phyloP scores from a whole-genome alignment of 2,797 vertebrate genomes.

The Sciurus vulgaris region DNA sequence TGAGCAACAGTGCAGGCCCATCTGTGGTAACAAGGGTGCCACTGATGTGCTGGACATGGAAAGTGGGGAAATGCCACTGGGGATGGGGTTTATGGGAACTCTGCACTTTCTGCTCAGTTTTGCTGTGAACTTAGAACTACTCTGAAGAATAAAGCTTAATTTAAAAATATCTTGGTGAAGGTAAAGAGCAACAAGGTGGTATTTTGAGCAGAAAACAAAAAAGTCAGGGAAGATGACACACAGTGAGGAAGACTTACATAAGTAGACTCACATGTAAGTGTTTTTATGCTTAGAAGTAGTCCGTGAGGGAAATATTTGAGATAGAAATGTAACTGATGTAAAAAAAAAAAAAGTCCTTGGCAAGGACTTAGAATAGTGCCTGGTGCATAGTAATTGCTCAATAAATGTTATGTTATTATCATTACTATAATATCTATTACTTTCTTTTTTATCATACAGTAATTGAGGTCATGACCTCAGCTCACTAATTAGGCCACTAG shows the following conservation, averaged over 20 bases:
- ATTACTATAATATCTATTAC: slow-evolving; percentile 5
- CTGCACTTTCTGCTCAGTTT: background rate
- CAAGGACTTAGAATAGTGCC: slow-evolving; percentile 16
- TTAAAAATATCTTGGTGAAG: background rate
- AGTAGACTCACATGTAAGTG: background rate
- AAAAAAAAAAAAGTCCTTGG: slow-evolving; percentile 59
- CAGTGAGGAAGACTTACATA: slow-evolving; percentile 20
- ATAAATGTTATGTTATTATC: slow-evolving; percentile 42
- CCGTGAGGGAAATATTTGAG: slow-evolving; percentile 32
- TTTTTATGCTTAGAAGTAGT: slow-evolving; percentile 40
- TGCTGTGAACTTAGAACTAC: background rate
- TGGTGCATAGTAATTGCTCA: slow-evolving; percentile 52
- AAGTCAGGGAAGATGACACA: background rate
- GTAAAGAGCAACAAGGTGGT: slow-evolving; percentile 27
- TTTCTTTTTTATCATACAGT: slow-evolving; percentile 51
- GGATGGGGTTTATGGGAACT: background rate
- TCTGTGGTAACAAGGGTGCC: background rate
- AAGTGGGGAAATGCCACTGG: background rate
- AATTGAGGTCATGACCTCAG: slow-evolving; percentile 8
- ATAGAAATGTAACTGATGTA: slow-evolving; percentile 25
- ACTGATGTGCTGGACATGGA: rapidly evolving
- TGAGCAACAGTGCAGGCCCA: background rate
- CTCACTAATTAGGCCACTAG: slow-evolving; percentile 36
- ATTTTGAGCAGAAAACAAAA: slow-evolving; percentile 37
- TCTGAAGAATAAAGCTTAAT: background rate